phyloP scores from a whole-genome alignment of 2,888 invertebrate species.

The Tipula lateralis region DNA sequence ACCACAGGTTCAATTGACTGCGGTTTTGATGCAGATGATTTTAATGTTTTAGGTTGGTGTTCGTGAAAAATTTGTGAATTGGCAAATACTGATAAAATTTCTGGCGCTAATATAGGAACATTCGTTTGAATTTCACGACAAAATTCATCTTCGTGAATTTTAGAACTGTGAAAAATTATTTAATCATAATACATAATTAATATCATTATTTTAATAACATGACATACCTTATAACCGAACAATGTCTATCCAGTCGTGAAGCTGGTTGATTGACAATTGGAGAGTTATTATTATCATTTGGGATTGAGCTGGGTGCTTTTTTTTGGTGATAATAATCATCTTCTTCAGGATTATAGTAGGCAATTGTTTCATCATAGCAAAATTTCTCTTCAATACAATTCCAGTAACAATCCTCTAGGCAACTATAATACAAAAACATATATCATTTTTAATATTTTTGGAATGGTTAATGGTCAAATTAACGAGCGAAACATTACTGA shows the following conservation, averaged over 20 bases:
- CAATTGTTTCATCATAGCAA: constrained; percentile 67
- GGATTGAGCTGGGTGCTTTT: constrained; percentile 39
- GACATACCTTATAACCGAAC: constrained; percentile 39
- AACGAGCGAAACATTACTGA: too few species aligned
- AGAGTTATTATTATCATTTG: constrained; percentile 43
- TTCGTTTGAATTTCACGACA: constrained; percentile 49
- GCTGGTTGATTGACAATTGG: constrained; percentile 46
- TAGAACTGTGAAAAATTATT: constrained; percentile 39
- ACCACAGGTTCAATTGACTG: not conserved
- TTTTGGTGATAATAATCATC: constrained; percentile 45
- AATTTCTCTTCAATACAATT: constrained; percentile 67
- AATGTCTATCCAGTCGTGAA: constrained; percentile 38
- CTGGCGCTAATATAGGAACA: constrained; percentile 49
- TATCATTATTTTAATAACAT: not conserved
- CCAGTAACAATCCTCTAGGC: constrained; percentile 68
- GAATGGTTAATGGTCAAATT: too few species aligned
- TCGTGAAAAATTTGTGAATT: constrained; percentile 50
- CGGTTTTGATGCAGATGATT: constrained; percentile 42
- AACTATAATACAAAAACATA: constrained; percentile 53
- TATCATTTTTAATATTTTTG: not conserved
- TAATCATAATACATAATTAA: not conserved
- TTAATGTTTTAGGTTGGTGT: constrained; percentile 47
- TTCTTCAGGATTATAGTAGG: constrained; percentile 50
- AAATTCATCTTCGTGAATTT: constrained; percentile 49
- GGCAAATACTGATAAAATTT: constrained; percentile 48